phyloP scores from a whole-genome alignment of 92 coral and sea anemone genomes.

The Ricordea florida region DNA sequence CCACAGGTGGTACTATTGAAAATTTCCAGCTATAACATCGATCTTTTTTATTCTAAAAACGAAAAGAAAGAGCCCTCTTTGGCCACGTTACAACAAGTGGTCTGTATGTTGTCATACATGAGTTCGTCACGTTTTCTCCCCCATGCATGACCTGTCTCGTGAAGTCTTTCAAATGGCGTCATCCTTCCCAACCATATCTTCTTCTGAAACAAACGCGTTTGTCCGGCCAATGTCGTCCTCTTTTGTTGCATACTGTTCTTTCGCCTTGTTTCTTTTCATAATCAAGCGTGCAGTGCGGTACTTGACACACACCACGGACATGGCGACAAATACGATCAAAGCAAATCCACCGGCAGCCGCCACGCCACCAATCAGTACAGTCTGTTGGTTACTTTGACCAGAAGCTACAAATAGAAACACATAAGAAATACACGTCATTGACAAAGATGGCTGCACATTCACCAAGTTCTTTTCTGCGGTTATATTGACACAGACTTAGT shows the following conservation, averaged over 20 bases:
- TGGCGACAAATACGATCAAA: constrained; percentile 19
- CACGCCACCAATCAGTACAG: constrained; percentile 19
- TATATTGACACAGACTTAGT: no score
- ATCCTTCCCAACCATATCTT: constrained; percentile 3
- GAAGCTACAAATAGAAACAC: background rate
- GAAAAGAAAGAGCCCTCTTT: no score
- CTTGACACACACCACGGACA: constrained; percentile 41
- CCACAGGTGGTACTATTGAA: no score
- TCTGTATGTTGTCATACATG: no score
- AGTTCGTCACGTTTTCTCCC: no score
- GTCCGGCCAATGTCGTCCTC: constrained; percentile 23
- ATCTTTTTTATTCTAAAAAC: no score
- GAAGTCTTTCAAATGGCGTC: background rate
- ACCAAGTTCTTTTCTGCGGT: no score
- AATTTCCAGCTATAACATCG: no score
- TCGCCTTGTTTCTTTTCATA: constrained; percentile 55
- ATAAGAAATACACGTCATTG: no score
- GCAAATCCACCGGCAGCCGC: constrained; percentile 38
- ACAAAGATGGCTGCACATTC: no score
- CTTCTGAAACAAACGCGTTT: constrained; percentile 25
- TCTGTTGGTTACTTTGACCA: background rate
- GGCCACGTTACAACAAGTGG: no score
- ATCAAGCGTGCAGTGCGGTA: constrained; percentile 35
- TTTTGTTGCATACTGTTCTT: constrained; percentile 37
- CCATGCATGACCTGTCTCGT: no score